Percentiles rank a stretch among this genome's conserved stretches.
Evolutionary conservation across 2,888 invertebrate genomes (phyloP).

Genomic region (Drosophila acutilabella): DNA sequence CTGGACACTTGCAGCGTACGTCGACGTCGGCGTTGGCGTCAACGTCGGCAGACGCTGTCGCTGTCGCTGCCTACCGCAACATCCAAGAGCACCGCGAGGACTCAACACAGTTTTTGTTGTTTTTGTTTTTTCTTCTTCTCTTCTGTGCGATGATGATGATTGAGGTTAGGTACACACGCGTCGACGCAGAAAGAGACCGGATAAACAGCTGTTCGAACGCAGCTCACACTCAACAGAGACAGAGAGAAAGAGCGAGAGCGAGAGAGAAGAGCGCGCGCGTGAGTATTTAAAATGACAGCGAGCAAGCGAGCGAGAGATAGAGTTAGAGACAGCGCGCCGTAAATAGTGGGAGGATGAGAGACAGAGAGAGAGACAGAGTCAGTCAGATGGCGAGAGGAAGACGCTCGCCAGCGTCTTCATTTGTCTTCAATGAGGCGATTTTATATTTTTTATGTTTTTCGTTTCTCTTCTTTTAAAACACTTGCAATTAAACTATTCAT

Average conservation of each 20-base stretch:
- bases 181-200: conserved; percentile 61
- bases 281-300: conserved; percentile 14
- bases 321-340: conserved; percentile 27
- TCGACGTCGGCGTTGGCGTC: conserved; percentile 37
- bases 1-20: conserved; percentile 52
- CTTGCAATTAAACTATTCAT: conserved; percentile 4
- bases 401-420: conserved; percentile 73
- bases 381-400: conserved; percentile 67
- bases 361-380: conserved; percentile 46
- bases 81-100: conserved; percentile 53
- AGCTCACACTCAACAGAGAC: conserved; percentile 10
- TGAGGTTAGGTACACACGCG: conserved; percentile 78
- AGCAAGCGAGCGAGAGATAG: conserved; percentile 22
- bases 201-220: conserved; percentile 57
- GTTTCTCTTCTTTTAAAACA: conserved; percentile 12
- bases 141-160: conserved; percentile 19
- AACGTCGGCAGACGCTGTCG: conserved; percentile 44
- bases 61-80: conserved; percentile 72
- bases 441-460: conserved; percentile 21
- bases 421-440: conserved; percentile 45
- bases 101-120: conserved; percentile 23
- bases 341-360: conserved; percentile 11
- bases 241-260: conserved; percentile 13
- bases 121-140: background rate
- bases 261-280: conserved; percentile 34